Base-by-base conservation (phyloP, 2,797 vertebrate species). In the Muscicapa comitata region DNA sequence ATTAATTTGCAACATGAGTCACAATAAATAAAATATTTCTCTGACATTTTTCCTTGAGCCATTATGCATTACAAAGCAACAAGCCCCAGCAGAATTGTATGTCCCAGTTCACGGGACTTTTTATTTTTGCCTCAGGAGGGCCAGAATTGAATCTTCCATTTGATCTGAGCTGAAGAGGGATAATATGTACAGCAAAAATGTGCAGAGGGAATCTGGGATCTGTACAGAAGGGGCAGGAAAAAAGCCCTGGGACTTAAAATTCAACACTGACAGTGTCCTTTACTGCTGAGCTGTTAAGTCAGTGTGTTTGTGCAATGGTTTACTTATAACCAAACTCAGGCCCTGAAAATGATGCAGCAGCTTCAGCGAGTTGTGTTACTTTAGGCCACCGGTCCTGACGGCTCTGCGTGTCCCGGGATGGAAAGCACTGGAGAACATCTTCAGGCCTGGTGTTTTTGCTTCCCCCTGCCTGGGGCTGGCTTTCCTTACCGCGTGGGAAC, bases 401-500 rank as follows among this genome's bases (percentile, higher is more conserved):
- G 0, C 12, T 37, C 20, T 1, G 6, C 29, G 10, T 0, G 1
- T 6, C 43, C 9, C 1, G 0, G 7, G 12, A 40, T 1, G 17
- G 37, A 26, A 73, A 57, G 43, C 25, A n/a, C 19, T 0, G 5
- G 19, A 20, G n/a, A 72, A 35, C 0, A 28, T 7, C 26, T 5
- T 12, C 16, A 13, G 31, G 35, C 33, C 31, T 2, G 8, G 14
- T 4, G 47, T 43, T 47, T 28, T 11, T 24, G 24, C 28, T 63
- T 10, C 11, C 55, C n/a, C 38, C 35, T 3, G 9, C 21, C 17
- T 3, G 8, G 59, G 50, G 42, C 42, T 50, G 47, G 15, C 7
- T 51, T 80, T 45, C 92, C 95, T 95, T 98, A 99, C 99, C 99
- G 99, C 43, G 99, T 99, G 62, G 99, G 99, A 59, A 99, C 99